Evolutionary conservation across 2,888 invertebrate genomes (phyloP).

Genomic region (Drosophila mimetica): DNA sequence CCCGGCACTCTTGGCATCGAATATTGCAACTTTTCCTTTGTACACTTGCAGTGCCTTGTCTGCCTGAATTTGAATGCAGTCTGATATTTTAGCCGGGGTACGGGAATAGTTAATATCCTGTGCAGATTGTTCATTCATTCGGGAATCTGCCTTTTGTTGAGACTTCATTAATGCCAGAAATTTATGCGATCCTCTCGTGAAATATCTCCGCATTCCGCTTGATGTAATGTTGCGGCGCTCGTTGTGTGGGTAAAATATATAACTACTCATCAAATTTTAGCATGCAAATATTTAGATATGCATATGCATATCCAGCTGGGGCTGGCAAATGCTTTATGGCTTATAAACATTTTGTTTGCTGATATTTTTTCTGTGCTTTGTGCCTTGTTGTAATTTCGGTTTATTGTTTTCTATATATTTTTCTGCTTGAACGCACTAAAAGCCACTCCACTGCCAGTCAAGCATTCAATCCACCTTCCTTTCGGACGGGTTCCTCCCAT

Average conservation of each 20-base stretch:
- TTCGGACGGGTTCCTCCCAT: conserved; percentile 12
- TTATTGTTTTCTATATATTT: conserved; percentile 79
- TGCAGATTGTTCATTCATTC: conserved; percentile 12
- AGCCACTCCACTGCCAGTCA: conserved; percentile 75
- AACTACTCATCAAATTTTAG: conserved; percentile 76
- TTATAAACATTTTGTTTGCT: conserved; percentile 77
- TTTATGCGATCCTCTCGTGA: conserved; percentile 17
- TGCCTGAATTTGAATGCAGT: conserved; percentile 36
- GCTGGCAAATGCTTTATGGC: conserved; percentile 61
- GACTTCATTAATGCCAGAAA: conserved; percentile 42
- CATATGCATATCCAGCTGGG: conserved; percentile 21
- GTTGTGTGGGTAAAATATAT: conserved; percentile 33
- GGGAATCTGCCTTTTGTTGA: conserved; percentile 32
- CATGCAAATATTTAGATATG: conserved; percentile 65
- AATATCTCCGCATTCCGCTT: conserved; percentile 21
- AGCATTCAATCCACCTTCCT: conserved; percentile 43
- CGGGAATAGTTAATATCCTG: conserved; percentile 32
- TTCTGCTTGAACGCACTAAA: conserved; percentile 79
- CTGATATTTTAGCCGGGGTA: not conserved
- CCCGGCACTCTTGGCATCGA: conserved; percentile 27
- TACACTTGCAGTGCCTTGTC: conserved; percentile 11
- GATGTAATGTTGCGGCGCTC: not conserved
- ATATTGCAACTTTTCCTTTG: conserved; percentile 35
- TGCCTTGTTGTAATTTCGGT: conserved; percentile 70
- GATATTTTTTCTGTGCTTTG: conserved; percentile 53